Evolutionary conservation across 2,797 vertebrate genomes (phyloP).

Genomic region (Sebastes nivosus): DNA sequence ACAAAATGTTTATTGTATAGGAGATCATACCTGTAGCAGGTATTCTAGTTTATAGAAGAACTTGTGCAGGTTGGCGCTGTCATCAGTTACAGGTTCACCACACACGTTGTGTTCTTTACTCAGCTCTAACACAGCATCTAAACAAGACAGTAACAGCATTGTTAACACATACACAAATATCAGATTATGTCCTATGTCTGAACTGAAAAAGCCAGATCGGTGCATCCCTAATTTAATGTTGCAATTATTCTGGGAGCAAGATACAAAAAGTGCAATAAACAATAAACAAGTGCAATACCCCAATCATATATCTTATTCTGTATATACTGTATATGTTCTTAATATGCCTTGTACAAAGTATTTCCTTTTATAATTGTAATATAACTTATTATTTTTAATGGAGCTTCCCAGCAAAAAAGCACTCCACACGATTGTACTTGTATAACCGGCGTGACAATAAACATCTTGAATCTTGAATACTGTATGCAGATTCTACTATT

Average conservation of each 20-base stretch:
- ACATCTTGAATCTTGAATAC: too few relatives aligned
- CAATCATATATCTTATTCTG: too few relatives aligned
- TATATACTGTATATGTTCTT: too few relatives aligned
- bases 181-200: not conserved
- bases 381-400: too few relatives aligned
- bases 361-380: too few relatives aligned
- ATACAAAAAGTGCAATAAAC: not conserved
- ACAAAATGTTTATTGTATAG: not conserved
- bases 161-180: not conserved
- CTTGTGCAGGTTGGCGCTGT: conserved; percentile 92
- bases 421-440: too few relatives aligned
- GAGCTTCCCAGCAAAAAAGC: too few relatives aligned
- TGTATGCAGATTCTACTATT: not conserved
- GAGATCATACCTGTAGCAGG: conserved; percentile 88
- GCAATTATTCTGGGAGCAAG: not conserved
- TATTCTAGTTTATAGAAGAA: conserved; percentile 97
- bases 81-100: conserved; percentile 93
- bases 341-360: too few relatives aligned
- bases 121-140: conserved; percentile 91
- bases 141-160: conserved; percentile 11
- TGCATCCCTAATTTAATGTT: not conserved
- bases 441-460: too few relatives aligned
- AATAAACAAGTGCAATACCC: too few relatives aligned
- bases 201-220: too few relatives aligned
- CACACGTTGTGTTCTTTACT: conserved; percentile 89